These are phyloP conservation scores for Pyrrhosoma nymphula DNA, from an alignment of 2,888 invertebrate species.

Conservation along the genomic window DNA sequence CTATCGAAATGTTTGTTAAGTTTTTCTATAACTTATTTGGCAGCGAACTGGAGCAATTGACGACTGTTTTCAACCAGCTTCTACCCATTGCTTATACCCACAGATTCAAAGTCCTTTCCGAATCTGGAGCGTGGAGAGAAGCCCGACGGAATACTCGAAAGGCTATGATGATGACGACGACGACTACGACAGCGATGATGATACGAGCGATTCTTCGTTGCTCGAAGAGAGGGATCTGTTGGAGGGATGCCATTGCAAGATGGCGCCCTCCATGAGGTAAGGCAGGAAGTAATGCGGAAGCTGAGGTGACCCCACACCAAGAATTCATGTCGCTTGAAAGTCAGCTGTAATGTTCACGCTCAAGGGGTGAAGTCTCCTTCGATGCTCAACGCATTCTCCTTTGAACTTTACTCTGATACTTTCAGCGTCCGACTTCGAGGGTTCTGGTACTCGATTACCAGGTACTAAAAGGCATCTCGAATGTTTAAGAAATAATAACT, in stretches of 20 bases:
- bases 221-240: conserved; percentile 7
- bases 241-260: conserved; percentile 13
- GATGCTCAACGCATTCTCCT: too few relatives aligned
- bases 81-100: neutral
- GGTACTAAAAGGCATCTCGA: too few relatives aligned
- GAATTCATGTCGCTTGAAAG: neutral
- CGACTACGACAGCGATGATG: neutral
- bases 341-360: neutral
- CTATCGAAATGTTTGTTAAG: neutral
- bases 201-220: neutral
- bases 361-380: too few relatives aligned
- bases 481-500: too few relatives aligned
- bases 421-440: too few relatives aligned
- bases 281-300: neutral
- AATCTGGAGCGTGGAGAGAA: conserved; percentile 42
- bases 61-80: neutral
- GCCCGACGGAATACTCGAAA: conserved; percentile 2
- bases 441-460: too few relatives aligned
- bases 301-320: neutral
- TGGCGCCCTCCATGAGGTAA: conserved; percentile 37
- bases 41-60: neutral
- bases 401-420: too few relatives aligned
- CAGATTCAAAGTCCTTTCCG: conserved; percentile 50
- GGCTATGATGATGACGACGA: neutral
- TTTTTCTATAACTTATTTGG: neutral